A percentile compares a stretch with the other conserved stretches of the same genome.
Conservation (phyloP, 2,888 invertebrate species). For the Stenodera caucasica region DNA sequence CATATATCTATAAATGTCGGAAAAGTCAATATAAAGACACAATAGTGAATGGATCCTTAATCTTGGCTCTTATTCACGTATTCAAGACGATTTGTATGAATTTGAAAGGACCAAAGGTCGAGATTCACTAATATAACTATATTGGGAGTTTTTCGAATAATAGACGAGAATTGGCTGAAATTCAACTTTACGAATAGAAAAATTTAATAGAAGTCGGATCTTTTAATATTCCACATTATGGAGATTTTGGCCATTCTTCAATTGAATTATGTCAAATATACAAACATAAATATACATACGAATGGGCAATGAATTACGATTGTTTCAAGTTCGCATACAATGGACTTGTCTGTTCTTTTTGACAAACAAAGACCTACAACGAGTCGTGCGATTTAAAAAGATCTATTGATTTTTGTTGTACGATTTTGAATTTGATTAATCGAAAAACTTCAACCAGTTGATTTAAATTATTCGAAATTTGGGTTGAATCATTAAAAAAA, state of each 20-base stretch:
- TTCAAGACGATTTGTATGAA: not conserved
- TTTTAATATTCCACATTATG: not conserved
- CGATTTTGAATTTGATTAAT: not conserved
- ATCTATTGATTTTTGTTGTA: not conserved
- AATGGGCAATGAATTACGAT: constrained; percentile 6
- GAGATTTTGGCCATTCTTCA: constrained; percentile 3
- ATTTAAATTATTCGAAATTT: not conserved
- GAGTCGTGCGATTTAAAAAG: not conserved
- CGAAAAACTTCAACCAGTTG: not conserved
- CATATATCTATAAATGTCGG: not conserved
- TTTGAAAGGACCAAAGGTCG: not conserved
- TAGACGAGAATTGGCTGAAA: too few relatives aligned
- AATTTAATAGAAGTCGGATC: not conserved
- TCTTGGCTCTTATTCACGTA: not conserved
- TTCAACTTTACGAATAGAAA: too few relatives aligned
- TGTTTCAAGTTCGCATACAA: constrained; percentile 16
- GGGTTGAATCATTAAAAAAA: not conserved
- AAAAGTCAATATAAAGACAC: not conserved
- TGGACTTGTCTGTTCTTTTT: constrained; percentile 23
- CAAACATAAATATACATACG: not conserved
- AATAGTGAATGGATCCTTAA: not conserved
- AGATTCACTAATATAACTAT: too few relatives aligned
- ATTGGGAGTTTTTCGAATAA: too few relatives aligned
- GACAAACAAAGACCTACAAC: constrained; percentile 16
- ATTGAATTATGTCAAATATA: not conserved